Base-by-base conservation (phyloP, 2,797 vertebrate genomes). In the Sebastes umbrosus region DNA sequence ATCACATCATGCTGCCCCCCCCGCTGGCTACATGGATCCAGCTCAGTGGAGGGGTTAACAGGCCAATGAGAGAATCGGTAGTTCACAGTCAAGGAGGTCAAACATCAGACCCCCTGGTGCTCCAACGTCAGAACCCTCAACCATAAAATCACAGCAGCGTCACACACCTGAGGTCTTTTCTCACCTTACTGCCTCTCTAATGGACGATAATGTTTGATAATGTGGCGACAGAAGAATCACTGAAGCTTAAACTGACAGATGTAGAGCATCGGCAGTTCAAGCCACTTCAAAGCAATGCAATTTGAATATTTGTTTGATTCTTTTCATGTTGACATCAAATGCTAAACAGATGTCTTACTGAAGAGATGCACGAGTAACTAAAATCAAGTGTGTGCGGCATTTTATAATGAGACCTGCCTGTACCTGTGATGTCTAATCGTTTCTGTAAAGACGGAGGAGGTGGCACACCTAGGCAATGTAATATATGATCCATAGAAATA, bases 11-110 rank as follows among this genome's bases (percentile, higher is more conserved):
- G 8, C 25, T 4, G 36, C 54, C 85, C 62, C 76, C 76, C 10
- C 76, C 3, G 31, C 74, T 39, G 84, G 86, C 73, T 71, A 31
- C 74, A 63, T 13, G 10, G 79, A 85, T 87, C 70, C 78, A 43
- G 80, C 68, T 84, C 81, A 88, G 80, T 59, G 74, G 77, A 86
- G 63, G 60, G 78, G 76, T 84, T 87, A 87, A 87, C 29, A 25
- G 86, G 83, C 75, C 72, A 32, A 20, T 46, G 43, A 64, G 62
- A 68, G 59, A 39, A 29, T 6, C 34, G 54, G 65, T 57, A 60
- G 62, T 79, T 86, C 70, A 79, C 11, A 9, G 68, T 85, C 76
- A 77, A 69, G 31, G 57, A 71, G 80, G 82, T 84, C 77, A 87
- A 82, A 78, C 73, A 80, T 81, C 78, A 34, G 79, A 69, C 62